A percentile compares a stretch with the other conserved stretches of the same genome.
Conservation (phyloP, 2,888 invertebrate genomes). For the Hemithea aestivaria region DNA sequence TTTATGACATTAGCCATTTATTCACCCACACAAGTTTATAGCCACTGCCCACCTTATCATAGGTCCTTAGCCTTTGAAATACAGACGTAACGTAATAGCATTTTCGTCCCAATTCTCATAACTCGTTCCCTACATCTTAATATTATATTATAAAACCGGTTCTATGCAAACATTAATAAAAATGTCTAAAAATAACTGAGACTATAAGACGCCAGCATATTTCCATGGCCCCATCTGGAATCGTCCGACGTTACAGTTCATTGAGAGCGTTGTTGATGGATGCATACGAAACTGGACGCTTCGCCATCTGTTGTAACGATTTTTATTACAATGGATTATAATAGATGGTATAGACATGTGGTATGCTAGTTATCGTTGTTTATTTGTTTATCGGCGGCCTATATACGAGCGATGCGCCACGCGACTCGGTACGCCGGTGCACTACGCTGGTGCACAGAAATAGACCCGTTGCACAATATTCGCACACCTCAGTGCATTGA, state of each 20-base stretch:
- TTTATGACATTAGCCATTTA: conserved; percentile 44
- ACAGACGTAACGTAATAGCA: conserved; percentile 5
- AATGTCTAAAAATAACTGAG: conserved; percentile 16
- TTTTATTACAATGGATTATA: conserved; percentile 6
- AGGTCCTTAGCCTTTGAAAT: conserved; percentile 17
- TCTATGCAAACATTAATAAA: conserved; percentile 15
- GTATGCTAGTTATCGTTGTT: conserved; percentile 28
- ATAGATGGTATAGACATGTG: not conserved
- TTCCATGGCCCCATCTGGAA: conserved; percentile 22
- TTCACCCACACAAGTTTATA: conserved; percentile 24
- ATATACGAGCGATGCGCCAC: conserved; percentile 42
- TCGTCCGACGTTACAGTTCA: conserved; percentile 22
- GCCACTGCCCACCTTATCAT: not conserved
- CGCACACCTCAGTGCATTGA: conserved; percentile 74
- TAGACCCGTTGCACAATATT: conserved; percentile 75
- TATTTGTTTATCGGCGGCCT: conserved; percentile 53
- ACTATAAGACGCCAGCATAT: conserved; percentile 24
- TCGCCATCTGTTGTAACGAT: conserved; percentile 11
- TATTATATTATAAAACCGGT: conserved; percentile 13
- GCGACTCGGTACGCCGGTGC: conserved; percentile 44
- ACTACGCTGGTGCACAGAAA: conserved; percentile 62
- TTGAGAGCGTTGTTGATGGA: conserved; percentile 20
- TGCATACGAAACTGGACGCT: conserved; percentile 11
- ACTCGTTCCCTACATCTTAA: conserved; percentile 7
- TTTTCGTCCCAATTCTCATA: too few species aligned